Evolutionary conservation across 2,113 vertebrate genomes (phyloP), one percentile per base, ranked within the genome.

Genomic region (Theristicus caerulescens): DNA sequence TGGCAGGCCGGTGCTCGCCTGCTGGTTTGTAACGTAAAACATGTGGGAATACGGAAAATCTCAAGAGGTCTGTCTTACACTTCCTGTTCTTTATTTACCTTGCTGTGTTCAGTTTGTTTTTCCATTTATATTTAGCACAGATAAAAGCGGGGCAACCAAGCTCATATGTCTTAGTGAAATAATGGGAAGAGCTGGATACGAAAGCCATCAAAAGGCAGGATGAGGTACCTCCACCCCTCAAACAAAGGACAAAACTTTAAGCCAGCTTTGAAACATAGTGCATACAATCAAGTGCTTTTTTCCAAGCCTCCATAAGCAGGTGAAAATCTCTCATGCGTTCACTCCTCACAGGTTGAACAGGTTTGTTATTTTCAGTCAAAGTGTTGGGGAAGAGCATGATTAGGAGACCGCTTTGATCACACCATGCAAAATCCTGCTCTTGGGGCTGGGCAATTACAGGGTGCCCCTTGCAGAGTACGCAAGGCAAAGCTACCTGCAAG

Each of bases 1-100:
- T 97, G 97, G 96, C 94, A 88, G 67, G 66, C 42, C 20, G 6
- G 70, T 20, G 59, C 59, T 91, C 0, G 42, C 97, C 97, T 67
- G 95, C 91, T 95, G 95, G 55, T 83, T 90, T 95, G 34, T 97
- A 97, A 97, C 7, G 0, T 64, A 82, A 97, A 97, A 96, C 97
- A 96, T 95, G 82, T 97, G 97, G 91, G 94, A 96, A 95, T 88
- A 96, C 58, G 36, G 71, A 77, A 65, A 86, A 86, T 94, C 94
- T 97, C 94, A 78, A 96, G 94, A 96, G 95, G 91, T 91, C 97
- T 96, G 95, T 94, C 91, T 91, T 85, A 90, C 82, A 81, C 95
- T 97, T 97, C 96, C 97, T 96, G 78, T 85, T 83, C 95, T 96
- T 96, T 97, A 93, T 97, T 97, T 97, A 96, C 95, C 93, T 97